Evolutionary conservation across 2,797 vertebrate species (phyloP).

Genomic region (Gobionotothen gibberifrons): DNA sequence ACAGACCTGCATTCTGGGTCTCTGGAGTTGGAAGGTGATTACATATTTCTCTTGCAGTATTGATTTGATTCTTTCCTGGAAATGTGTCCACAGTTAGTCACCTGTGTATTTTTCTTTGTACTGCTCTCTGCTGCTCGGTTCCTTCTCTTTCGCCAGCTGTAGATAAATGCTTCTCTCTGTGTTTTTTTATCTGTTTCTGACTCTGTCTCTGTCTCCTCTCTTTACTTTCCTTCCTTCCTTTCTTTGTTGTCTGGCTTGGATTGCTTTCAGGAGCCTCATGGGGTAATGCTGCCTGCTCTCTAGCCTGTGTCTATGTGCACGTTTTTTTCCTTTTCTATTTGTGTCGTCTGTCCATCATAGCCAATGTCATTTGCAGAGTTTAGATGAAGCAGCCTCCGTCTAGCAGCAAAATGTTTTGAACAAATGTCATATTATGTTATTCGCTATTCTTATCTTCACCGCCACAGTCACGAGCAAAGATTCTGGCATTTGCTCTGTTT

Average conservation of each 20-base stretch:
- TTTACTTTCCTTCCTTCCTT: slow-evolving; percentile 43
- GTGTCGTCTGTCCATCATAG: slow-evolving; percentile 47
- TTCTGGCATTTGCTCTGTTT: slow-evolving; percentile 67
- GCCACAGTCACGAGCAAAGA: slow-evolving; percentile 50
- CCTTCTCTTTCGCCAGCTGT: neutral
- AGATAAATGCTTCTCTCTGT: slow-evolving; percentile 32
- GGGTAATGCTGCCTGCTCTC: slow-evolving; percentile 89
- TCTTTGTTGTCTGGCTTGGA: slow-evolving; percentile 82
- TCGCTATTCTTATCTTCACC: slow-evolving; percentile 53
- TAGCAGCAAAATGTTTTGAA: slow-evolving; percentile 37
- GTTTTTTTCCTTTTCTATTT: slow-evolving; percentile 26
- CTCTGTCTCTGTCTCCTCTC: slow-evolving; percentile 57
- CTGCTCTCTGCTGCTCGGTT: slow-evolving; percentile 28
- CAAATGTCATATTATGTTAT: slow-evolving; percentile 68
- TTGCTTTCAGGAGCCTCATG: slow-evolving; percentile 96
- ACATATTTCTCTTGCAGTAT: neutral
- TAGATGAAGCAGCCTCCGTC: slow-evolving; percentile 22
- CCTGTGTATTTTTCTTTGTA: slow-evolving; percentile 40
- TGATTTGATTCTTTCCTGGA: slow-evolving; percentile 8
- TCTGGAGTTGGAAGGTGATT: slow-evolving; percentile 4
- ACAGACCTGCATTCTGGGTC: neutral
- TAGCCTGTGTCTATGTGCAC: slow-evolving; percentile 44
- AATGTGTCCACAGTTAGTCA: slow-evolving; percentile 14
- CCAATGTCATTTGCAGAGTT: slow-evolving; percentile 40
- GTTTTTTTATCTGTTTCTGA: slow-evolving; percentile 65